Conservation (phyloP, 2,113 vertebrate genomes). For the Sturnus vulgaris region DNA sequence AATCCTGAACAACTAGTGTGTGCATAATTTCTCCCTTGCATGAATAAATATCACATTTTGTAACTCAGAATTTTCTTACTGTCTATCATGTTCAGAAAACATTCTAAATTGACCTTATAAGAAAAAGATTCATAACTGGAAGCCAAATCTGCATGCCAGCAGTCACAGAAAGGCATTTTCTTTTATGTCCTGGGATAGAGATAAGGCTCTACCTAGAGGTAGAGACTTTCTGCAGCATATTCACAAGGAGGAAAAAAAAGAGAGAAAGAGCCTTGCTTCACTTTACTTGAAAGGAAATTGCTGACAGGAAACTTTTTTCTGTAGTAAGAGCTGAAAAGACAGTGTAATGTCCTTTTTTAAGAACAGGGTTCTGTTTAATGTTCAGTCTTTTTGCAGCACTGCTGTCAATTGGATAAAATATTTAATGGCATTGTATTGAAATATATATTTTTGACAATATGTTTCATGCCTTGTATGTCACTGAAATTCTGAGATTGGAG, state of each 20-base stretch:
- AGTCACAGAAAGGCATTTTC: not conserved
- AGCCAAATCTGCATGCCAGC: not conserved
- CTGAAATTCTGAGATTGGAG: constrained; percentile 24
- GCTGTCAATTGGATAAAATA: constrained; percentile 16
- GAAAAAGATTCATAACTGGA: not conserved
- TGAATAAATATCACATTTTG: not conserved
- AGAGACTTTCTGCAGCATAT: not conserved
- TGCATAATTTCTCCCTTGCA: not conserved
- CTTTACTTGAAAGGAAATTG: not conserved
- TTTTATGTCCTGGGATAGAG: not conserved
- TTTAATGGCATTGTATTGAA: constrained; percentile 35
- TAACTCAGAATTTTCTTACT: not conserved
- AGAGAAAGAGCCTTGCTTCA: not conserved
- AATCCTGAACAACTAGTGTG: not conserved
- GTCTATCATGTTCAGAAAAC: not conserved
- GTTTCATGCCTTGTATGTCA: constrained; percentile 50
- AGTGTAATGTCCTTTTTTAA: not conserved
- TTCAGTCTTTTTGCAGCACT: not conserved
- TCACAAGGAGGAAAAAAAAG: not conserved
- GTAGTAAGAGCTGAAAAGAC: not conserved
- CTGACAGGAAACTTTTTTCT: constrained; percentile 4
- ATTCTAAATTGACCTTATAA: not conserved
- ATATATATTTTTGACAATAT: constrained; percentile 31
- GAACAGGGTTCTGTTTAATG: not conserved
- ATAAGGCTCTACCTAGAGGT: not conserved